A percentile compares a stretch with the other conserved stretches of the same genome.
These are phyloP conservation scores for Carollia perspicillata DNA, from an alignment of 2,113 vertebrate genomes.

Conservation along the genomic window DNA sequence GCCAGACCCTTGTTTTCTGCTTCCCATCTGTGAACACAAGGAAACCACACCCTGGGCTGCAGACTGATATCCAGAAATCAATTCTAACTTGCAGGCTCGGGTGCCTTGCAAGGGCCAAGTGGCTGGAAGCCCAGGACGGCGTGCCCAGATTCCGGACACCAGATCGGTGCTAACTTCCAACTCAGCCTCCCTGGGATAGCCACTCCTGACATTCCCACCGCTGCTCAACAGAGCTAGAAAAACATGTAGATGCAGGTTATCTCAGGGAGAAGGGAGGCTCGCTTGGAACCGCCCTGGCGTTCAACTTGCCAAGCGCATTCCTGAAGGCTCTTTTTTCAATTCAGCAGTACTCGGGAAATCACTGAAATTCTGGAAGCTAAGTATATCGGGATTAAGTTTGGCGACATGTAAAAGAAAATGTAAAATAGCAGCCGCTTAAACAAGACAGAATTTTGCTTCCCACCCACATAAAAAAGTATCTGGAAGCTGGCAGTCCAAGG, in stretches of 20 bases:
- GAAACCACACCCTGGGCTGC: constrained; percentile 27
- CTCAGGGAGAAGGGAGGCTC: neutral
- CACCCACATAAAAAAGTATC: neutral
- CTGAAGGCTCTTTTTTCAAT: neutral
- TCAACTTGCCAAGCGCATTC: constrained; percentile 49
- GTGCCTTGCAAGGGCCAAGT: neutral
- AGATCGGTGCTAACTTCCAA: neutral
- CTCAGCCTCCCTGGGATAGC: neutral
- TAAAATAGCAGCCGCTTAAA: neutral
- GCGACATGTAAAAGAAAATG: neutral
- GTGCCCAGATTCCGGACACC: constrained; percentile 17
- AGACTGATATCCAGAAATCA: neutral
- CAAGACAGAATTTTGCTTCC: neutral
- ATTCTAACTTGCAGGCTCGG: neutral
- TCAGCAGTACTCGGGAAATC: neutral
- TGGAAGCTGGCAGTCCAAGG: neutral
- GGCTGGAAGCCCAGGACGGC: constrained; percentile 28
- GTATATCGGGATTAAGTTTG: neutral
- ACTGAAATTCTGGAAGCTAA: constrained; percentile 26
- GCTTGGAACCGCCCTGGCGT: neutral
- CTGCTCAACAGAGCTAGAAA: neutral
- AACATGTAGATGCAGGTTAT: constrained; percentile 20
- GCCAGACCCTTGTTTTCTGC: neutral
- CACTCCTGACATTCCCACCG: neutral
- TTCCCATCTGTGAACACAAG: neutral